Conservation (phyloP, 1,140 invertebrate species). For the Condylostylus longicornis region DNA sequence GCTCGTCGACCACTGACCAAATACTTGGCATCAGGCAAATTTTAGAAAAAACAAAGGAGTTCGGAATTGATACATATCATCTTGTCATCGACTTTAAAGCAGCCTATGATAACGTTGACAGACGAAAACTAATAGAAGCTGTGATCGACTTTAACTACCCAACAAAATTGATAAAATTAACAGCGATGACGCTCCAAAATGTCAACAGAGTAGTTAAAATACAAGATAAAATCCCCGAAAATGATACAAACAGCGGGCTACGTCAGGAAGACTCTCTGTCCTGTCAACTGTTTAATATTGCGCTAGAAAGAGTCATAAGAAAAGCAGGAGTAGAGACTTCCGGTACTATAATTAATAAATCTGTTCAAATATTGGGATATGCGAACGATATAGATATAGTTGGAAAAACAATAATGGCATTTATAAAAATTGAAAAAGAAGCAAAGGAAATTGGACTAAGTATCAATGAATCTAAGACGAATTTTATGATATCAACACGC, state of each 20-base stretch:
- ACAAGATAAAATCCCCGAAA: background rate
- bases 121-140: background rate
- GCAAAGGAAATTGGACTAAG: slow-evolving; percentile 1
- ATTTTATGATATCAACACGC: slow-evolving; percentile 1
- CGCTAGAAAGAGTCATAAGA: slow-evolving; percentile 4
- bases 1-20: slow-evolving; percentile 9
- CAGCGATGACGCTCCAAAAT: slow-evolving; percentile 5
- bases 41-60: slow-evolving; percentile 6
- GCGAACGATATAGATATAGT: slow-evolving; percentile 8
- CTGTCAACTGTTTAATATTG: slow-evolving; percentile 8
- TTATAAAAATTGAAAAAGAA: background rate
- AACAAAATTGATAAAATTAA: slow-evolving; percentile 3
- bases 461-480: background rate
- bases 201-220: slow-evolving; percentile 1
- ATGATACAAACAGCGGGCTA: slow-evolving; percentile 5
- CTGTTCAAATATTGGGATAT: slow-evolving; percentile 3
- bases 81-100: slow-evolving; percentile 10
- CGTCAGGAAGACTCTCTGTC: slow-evolving; percentile 10
- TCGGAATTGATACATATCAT: slow-evolving; percentile 5
- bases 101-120: slow-evolving; percentile 10
- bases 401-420: slow-evolving; percentile 1
- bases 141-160: slow-evolving; percentile 3
- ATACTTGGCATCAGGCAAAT: slow-evolving; percentile 8
- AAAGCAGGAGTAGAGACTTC: background rate
- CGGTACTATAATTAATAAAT: background rate